Evolutionary conservation across 2,888 invertebrate genomes (phyloP).

Genomic region (Panopea generosa): DNA sequence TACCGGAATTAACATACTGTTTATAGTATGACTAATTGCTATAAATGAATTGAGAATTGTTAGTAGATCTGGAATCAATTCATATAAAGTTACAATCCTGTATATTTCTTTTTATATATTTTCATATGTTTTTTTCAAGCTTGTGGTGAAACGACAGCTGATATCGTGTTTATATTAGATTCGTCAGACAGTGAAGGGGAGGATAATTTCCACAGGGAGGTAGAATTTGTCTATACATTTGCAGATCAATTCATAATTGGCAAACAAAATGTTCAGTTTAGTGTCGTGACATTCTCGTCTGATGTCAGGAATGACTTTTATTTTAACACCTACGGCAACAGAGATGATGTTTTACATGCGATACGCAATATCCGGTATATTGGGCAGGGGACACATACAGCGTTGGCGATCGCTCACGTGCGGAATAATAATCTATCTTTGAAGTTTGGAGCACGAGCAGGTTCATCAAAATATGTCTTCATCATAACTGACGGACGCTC

Average conservation of each 20-base stretch:
- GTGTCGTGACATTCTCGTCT: conserved; percentile 63
- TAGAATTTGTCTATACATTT: conserved; percentile 63
- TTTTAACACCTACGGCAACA: conserved; percentile 58
- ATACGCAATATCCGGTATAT: conserved; percentile 62
- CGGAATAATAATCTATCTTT: conserved; percentile 33
- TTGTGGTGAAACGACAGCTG: conserved; percentile 64
- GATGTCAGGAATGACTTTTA: conserved; percentile 60
- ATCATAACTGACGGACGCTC: conserved; percentile 72
- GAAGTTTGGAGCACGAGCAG: conserved; percentile 48
- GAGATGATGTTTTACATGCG: conserved; percentile 54
- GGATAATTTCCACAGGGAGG: conserved; percentile 63
- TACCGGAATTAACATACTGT: no score
- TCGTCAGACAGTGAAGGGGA: conserved; percentile 66
- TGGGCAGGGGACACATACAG: conserved; percentile 68
- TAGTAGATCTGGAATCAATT: no score
- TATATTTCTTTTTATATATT: no score
- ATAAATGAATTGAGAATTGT: no score
- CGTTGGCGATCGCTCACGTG: conserved; percentile 56
- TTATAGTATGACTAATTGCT: no score
- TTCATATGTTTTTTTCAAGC: conserved; percentile 41
- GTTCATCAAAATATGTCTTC: conserved; percentile 67
- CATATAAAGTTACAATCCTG: no score
- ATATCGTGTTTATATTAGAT: conserved; percentile 67
- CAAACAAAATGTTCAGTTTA: conserved; percentile 57
- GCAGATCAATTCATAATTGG: conserved; percentile 64